Evolutionary conservation across 2,113 vertebrate species (phyloP).

Genomic region (Semicossyphus pulcher): DNA sequence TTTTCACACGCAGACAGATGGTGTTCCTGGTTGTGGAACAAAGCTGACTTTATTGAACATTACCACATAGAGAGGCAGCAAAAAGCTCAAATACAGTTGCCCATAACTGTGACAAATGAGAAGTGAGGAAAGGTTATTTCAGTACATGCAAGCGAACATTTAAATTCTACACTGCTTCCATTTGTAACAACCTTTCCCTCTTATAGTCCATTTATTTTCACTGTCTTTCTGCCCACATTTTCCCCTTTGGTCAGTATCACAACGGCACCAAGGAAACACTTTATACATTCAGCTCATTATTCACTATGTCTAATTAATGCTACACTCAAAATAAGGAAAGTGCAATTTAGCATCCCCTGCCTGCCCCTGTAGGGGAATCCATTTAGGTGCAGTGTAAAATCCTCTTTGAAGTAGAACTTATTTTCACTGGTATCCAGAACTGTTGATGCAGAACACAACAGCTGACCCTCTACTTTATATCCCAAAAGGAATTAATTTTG

Average conservation of each 20-base stretch:
- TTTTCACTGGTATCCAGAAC: constrained; percentile 48
- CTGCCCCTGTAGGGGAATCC: constrained; percentile 50
- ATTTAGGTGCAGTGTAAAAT: constrained; percentile 56
- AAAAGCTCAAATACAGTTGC: constrained; percentile 3
- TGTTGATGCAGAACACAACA: constrained; percentile 59
- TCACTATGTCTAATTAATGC: constrained; percentile 75
- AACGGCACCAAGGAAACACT: constrained; percentile 62
- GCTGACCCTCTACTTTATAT: constrained; percentile 47
- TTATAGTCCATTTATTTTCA: background rate
- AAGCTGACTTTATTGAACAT: constrained; percentile 67
- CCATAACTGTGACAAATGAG: constrained; percentile 10
- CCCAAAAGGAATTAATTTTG: constrained; percentile 51
- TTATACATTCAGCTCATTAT: constrained; percentile 73
- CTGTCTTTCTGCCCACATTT: background rate
- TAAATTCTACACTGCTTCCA: background rate
- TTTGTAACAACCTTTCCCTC: background rate
- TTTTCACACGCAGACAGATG: constrained; percentile 69
- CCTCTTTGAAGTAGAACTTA: constrained; percentile 63
- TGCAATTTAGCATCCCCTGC: constrained; percentile 64
- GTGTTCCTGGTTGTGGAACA: constrained; percentile 44
- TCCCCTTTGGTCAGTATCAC: constrained; percentile 49
- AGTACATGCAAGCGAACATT: constrained; percentile 3
- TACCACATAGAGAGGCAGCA: constrained; percentile 33
- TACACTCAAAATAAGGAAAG: constrained; percentile 61
- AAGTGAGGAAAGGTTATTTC: constrained; percentile 3